phyloP scores from a whole-genome alignment of 2,888 invertebrate genomes.

The Boloria selene region DNA sequence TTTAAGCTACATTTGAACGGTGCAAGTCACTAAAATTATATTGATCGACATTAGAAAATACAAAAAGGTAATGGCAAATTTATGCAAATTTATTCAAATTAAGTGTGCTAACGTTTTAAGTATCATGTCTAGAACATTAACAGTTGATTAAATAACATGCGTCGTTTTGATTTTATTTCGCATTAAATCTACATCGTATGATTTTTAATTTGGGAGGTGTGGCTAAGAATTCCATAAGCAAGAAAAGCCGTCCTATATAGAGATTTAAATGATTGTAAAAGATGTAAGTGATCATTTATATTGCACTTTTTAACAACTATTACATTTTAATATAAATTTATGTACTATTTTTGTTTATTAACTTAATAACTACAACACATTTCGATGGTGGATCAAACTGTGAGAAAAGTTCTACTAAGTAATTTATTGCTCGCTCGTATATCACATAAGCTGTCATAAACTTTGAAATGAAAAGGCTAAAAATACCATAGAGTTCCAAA shows the following conservation, averaged over 20 bases:
- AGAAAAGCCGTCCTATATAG: background rate
- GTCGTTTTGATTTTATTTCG: background rate
- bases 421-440: too few relatives aligned
- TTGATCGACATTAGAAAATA: background rate
- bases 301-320: too few relatives aligned
- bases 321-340: too few relatives aligned
- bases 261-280: too few relatives aligned
- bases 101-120: background rate
- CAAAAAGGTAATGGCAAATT: background rate
- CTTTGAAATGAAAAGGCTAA: conserved; percentile 21
- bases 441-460: too few relatives aligned
- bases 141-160: conserved; percentile 4
- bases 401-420: too few relatives aligned
- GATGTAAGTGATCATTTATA: too few relatives aligned
- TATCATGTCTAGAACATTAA: conserved; percentile 1
- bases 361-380: too few relatives aligned
- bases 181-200: background rate
- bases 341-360: too few relatives aligned
- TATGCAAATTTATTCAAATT: conserved; percentile 5
- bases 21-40: background rate
- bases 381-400: too few relatives aligned
- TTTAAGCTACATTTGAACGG: background rate
- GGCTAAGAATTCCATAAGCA: background rate
- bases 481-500: conserved; percentile 23
- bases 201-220: background rate